phyloP scores from a whole-genome alignment of 2,113 vertebrate genomes.

The Sturnus vulgaris region DNA sequence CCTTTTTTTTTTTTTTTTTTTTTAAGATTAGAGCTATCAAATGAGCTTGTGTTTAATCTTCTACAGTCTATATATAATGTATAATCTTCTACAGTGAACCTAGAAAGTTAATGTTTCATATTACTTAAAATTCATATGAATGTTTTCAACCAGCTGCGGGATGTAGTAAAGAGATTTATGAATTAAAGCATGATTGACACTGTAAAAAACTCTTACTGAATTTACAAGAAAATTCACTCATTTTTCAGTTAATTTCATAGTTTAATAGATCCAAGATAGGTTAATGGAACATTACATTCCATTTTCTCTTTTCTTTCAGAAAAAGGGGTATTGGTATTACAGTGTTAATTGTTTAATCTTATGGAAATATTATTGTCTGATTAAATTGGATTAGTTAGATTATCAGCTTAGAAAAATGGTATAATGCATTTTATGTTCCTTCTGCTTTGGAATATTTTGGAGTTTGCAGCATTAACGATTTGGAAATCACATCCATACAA shows the following conservation, averaged over 20 bases:
- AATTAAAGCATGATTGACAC: constrained; percentile 10
- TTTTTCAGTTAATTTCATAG: constrained; percentile 21
- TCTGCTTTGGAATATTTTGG: not conserved
- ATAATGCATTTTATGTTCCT: not conserved
- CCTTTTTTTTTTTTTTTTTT: not conserved
- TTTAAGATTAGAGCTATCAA: not conserved
- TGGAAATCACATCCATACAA: not conserved
- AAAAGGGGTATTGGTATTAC: not conserved
- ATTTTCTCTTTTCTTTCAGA: not conserved
- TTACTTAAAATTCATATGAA: constrained; percentile 32
- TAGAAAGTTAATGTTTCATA: constrained; percentile 9
- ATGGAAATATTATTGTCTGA: not conserved
- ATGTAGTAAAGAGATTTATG: constrained; percentile 8
- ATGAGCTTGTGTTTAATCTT: constrained; percentile 32
- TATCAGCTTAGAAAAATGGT: not conserved
- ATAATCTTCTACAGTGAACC: constrained; percentile 4
- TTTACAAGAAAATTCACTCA: not conserved
- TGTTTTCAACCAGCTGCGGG: not conserved
- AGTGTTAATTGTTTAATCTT: not conserved
- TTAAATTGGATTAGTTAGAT: constrained; percentile 25
- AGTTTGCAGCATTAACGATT: not conserved
- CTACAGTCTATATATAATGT: not conserved
- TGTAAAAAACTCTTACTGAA: not conserved
- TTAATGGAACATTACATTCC: not conserved
- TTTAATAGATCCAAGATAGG: constrained; percentile 8